Conservation (phyloP, 92 coral and sea anemone species). For the Heteractis magnifica region DNA sequence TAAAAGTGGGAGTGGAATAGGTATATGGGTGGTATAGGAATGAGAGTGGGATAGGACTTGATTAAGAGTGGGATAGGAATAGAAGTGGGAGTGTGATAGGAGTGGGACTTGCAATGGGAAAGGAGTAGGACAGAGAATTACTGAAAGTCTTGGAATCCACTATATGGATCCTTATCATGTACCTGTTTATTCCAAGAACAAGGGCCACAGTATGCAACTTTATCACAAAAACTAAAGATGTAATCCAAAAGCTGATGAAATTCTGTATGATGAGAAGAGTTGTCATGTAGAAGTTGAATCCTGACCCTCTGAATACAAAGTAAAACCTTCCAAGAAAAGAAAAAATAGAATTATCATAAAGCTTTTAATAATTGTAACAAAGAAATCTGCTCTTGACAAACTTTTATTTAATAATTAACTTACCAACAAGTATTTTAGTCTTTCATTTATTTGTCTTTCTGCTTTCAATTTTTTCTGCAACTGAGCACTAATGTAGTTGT, state of each 20-base stretch:
- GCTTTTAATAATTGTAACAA: background rate
- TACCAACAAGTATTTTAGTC: slow-evolving; percentile 13
- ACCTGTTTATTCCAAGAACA: slow-evolving; percentile 4
- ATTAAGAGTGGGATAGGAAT: too few relatives aligned
- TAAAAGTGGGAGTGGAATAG: too few relatives aligned
- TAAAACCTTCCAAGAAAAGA: background rate
- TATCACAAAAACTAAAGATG: background rate
- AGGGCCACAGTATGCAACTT: background rate
- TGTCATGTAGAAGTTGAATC: background rate
- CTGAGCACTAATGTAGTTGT: background rate
- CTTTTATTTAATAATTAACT: background rate
- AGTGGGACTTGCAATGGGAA: too few relatives aligned
- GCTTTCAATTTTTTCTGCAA: background rate
- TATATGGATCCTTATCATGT: background rate
- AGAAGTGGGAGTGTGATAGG: too few relatives aligned
- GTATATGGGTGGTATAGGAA: too few relatives aligned
- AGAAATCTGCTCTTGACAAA: background rate
- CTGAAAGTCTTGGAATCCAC: too few relatives aligned
- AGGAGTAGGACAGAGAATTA: too few relatives aligned
- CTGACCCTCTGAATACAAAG: background rate
- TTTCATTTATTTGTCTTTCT: background rate
- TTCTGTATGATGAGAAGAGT: background rate
- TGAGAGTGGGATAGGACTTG: too few relatives aligned
- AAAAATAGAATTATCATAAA: background rate
- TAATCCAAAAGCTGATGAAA: background rate